Evolutionary conservation across 2,113 vertebrate species (phyloP).

Genomic region (Formicarius rufipectus): DNA sequence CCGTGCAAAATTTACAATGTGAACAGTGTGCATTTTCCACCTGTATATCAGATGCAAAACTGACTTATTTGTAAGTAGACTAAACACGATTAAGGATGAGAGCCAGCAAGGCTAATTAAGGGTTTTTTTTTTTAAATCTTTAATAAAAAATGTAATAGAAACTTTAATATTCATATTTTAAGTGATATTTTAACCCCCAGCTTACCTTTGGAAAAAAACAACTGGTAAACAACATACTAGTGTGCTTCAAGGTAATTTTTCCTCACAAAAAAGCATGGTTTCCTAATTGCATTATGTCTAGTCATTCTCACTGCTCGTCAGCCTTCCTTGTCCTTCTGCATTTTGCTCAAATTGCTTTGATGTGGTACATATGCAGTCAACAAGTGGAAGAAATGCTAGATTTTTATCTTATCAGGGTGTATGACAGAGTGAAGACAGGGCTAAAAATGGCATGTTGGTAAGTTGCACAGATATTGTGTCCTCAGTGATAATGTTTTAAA

Average conservation of each 20-base stretch:
- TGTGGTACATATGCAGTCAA: not conserved
- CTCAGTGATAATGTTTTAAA: not conserved
- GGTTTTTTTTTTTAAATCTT: not conserved
- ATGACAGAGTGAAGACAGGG: not conserved
- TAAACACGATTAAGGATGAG: not conserved
- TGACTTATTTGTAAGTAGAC: not conserved
- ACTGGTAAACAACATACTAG: not conserved
- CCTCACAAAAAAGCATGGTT: not conserved
- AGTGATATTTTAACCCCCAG: not conserved
- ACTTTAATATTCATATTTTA: not conserved
- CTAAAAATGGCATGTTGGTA: not conserved
- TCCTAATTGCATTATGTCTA: not conserved
- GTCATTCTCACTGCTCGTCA: not conserved
- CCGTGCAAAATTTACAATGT: fast-evolving
- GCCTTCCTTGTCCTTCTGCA: not conserved
- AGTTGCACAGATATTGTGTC: not conserved
- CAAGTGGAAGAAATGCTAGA: not conserved
- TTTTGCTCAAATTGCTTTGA: not conserved
- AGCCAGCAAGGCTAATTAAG: not conserved
- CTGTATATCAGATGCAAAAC: not conserved
- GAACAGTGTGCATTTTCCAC: not conserved
- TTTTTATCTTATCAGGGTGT: fast-evolving
- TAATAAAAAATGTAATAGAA: not conserved
- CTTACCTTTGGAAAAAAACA: not conserved
- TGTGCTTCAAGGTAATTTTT: not conserved